Conservation (phyloP, 2,113 vertebrate genomes). For the Hypocryptadius cinnamomeus region DNA sequence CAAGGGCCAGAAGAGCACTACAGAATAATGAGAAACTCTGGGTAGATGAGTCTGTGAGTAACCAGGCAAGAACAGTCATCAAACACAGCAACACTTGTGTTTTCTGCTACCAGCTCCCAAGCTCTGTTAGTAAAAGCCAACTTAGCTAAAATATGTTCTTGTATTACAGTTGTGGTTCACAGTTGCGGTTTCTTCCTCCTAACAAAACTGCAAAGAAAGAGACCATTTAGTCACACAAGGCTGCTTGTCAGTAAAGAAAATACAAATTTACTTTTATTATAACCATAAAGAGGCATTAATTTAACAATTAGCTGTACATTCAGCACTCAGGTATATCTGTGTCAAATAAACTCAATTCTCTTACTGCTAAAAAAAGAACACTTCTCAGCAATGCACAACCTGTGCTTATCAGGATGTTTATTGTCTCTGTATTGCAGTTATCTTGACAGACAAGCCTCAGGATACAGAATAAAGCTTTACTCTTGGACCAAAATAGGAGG, state of each 20-base stretch:
- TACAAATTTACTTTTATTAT: slow-evolving; percentile 50
- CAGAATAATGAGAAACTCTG: not conserved
- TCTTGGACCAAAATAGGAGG: slow-evolving; percentile 64
- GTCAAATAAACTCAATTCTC: not conserved
- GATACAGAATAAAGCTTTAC: slow-evolving; percentile 49
- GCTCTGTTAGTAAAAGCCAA: not conserved
- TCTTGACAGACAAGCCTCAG: slow-evolving; percentile 26
- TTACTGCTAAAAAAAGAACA: slow-evolving; percentile 18
- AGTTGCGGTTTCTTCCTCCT: not conserved
- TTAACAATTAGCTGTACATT: slow-evolving; percentile 27
- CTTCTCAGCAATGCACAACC: not conserved
- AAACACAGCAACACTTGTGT: not conserved
- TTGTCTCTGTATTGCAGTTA: slow-evolving; percentile 5
- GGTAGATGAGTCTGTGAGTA: not conserved
- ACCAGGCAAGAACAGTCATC: not conserved
- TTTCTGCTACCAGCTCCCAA: not conserved
- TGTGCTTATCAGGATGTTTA: slow-evolving; percentile 14
- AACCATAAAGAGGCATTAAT: slow-evolving; percentile 30
- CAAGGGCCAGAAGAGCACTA: not conserved
- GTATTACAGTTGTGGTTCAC: not conserved
- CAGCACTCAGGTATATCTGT: not conserved
- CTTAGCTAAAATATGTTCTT: not conserved
- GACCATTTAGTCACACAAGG: not conserved
- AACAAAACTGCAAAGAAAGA: not conserved
- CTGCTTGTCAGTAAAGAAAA: slow-evolving; percentile 35